phyloP scores from a whole-genome alignment of 2,888 invertebrate species.

The Rhaphigaster nebulosa region DNA sequence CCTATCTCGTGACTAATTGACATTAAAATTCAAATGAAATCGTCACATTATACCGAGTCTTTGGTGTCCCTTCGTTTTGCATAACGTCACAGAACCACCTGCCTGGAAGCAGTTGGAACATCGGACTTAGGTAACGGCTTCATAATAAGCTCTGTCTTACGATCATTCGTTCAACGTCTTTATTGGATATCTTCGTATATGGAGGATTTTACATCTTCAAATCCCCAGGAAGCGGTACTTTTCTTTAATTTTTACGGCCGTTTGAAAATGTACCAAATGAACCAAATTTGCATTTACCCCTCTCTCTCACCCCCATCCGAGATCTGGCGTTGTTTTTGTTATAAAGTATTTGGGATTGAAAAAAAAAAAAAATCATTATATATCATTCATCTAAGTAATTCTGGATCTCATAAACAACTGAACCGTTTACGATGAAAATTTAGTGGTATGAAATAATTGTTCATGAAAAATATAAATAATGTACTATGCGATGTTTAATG shows the following conservation, averaged over 20 bases:
- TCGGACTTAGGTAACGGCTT: background rate
- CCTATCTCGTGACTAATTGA: background rate
- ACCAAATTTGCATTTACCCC: background rate
- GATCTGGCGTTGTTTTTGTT: too few species aligned
- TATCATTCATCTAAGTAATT: too few species aligned
- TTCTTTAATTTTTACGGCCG: background rate
- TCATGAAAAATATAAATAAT: too few species aligned
- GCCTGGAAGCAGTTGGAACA: background rate
- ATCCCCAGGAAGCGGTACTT: background rate
- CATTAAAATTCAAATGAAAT: slow-evolving; percentile 35
- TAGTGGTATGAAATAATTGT: too few species aligned
- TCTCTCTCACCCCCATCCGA: too few species aligned
- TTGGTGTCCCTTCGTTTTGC: background rate
- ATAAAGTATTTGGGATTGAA: too few species aligned
- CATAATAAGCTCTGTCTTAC: background rate
- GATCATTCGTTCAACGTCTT: background rate
- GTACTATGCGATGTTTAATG: too few species aligned
- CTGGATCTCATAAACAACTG: too few species aligned
- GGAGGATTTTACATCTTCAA: background rate
- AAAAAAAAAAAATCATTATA: too few species aligned
- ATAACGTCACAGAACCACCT: background rate
- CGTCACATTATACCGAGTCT: background rate
- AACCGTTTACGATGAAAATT: too few species aligned
- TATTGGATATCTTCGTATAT: background rate
- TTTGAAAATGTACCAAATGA: background rate